Conservation (phyloP, 2,888 invertebrate genomes). For the Escarpia spicata region DNA sequence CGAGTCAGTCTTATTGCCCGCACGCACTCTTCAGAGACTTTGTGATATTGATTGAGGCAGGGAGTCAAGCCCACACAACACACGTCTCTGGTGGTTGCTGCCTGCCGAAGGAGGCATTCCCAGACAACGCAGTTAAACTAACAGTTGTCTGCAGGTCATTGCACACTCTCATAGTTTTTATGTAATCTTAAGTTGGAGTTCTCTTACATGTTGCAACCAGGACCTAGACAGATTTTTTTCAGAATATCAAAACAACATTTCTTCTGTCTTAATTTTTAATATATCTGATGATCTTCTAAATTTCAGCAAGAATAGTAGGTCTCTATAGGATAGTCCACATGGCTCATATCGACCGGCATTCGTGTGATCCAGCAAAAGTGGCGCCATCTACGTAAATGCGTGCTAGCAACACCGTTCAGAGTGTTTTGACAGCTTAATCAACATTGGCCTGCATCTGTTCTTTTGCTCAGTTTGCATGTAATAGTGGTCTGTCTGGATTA, state of each 20-base stretch:
- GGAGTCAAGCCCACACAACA: neutral
- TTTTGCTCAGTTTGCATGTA: too few species aligned
- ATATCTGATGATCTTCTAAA: neutral
- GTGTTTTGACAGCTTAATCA: too few species aligned
- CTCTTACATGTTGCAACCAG: neutral
- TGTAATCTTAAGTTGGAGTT: neutral
- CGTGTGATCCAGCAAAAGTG: too few species aligned
- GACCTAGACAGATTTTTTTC: neutral
- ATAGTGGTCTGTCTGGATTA: too few species aligned
- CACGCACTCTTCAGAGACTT: neutral
- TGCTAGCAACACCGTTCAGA: too few species aligned
- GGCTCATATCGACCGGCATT: too few species aligned
- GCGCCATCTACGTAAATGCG: too few species aligned
- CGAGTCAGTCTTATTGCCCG: neutral
- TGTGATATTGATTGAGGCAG: constrained; percentile 1
- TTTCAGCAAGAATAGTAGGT: too few species aligned
- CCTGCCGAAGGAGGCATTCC: neutral
- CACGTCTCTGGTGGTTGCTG: neutral
- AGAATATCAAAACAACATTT: neutral
- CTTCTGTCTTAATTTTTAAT: neutral
- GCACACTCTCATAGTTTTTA: neutral
- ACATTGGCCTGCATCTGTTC: too few species aligned
- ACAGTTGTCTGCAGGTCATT: neutral
- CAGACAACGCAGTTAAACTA: neutral
- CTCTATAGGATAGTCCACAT: too few species aligned